These are phyloP conservation scores for Acanthurus tractus DNA, from an alignment of 2,797 vertebrate genomes.

Conservation along the genomic window DNA sequence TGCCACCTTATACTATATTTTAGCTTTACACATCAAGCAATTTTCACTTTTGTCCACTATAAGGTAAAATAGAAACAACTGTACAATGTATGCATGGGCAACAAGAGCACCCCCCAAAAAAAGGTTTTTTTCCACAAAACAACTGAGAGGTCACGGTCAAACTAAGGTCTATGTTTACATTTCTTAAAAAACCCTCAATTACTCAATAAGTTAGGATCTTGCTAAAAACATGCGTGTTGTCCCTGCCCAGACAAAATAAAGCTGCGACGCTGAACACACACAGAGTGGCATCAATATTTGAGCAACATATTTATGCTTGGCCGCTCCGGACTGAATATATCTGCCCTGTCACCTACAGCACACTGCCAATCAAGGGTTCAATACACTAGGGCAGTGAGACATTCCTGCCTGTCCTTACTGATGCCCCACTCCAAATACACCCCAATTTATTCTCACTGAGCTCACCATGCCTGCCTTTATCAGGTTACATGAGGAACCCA, in stretches of 20 bases:
- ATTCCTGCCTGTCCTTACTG: background rate
- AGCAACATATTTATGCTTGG: constrained; percentile 65
- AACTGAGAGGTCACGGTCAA: background rate
- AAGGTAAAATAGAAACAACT: too few species aligned
- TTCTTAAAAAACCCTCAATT: background rate
- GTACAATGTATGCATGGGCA: background rate
- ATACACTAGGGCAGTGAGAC: background rate
- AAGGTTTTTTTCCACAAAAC: too few species aligned
- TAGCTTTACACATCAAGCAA: too few species aligned
- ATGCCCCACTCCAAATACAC: background rate
- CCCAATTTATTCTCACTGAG: background rate
- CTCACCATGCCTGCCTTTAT: background rate
- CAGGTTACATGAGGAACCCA: background rate
- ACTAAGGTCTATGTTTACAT: background rate
- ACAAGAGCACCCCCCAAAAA: background rate
- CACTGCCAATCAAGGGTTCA: background rate
- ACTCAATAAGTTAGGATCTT: background rate
- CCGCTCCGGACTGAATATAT: constrained; percentile 70
- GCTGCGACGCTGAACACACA: constrained; percentile 28
- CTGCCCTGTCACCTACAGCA: constrained; percentile 62
- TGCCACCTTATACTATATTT: too few species aligned
- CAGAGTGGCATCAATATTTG: constrained; percentile 76
- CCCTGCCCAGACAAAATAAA: constrained; percentile 4
- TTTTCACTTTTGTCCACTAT: too few species aligned
- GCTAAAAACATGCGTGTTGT: background rate